These are phyloP conservation scores for Sminthurinus aureus DNA, from an alignment of 2,888 invertebrate genomes.

Conservation along the genomic window DNA sequence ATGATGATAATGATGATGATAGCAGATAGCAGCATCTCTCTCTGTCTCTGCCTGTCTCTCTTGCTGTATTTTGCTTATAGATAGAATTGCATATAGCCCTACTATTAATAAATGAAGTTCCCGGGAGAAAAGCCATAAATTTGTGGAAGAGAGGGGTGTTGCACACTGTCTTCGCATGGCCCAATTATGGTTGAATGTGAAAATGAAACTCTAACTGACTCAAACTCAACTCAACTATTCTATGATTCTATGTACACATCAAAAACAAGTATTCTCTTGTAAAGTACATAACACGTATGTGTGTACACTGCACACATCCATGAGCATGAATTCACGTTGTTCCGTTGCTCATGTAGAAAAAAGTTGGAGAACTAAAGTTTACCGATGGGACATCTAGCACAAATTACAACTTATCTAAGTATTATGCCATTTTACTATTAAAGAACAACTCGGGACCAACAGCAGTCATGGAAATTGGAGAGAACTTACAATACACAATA, in stretches of 20 bases:
- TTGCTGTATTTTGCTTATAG: constrained; percentile 34
- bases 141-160: constrained; percentile 55
- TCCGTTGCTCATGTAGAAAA: constrained; percentile 29
- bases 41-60: too few relatives aligned
- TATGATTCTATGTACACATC: neutral
- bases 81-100: constrained; percentile 60
- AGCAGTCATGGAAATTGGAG: neutral
- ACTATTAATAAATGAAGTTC: constrained; percentile 61
- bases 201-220: constrained; percentile 57
- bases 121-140: constrained; percentile 59
- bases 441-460: constrained; percentile 12
- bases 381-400: constrained; percentile 59
- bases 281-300: too few relatives aligned
- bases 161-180: constrained; percentile 51
- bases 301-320: too few relatives aligned
- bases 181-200: constrained; percentile 57
- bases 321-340: too few relatives aligned
- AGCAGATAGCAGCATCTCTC: too few relatives aligned
- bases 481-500: too few relatives aligned
- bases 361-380: constrained; percentile 56
- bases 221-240: constrained; percentile 16
- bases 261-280: neutral
- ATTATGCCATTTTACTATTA: constrained; percentile 45
- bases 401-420: constrained; percentile 60
- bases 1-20: constrained; percentile 46